Base-by-base conservation (phyloP, 2,888 invertebrate species). In the Callosobruchus maculatus region DNA sequence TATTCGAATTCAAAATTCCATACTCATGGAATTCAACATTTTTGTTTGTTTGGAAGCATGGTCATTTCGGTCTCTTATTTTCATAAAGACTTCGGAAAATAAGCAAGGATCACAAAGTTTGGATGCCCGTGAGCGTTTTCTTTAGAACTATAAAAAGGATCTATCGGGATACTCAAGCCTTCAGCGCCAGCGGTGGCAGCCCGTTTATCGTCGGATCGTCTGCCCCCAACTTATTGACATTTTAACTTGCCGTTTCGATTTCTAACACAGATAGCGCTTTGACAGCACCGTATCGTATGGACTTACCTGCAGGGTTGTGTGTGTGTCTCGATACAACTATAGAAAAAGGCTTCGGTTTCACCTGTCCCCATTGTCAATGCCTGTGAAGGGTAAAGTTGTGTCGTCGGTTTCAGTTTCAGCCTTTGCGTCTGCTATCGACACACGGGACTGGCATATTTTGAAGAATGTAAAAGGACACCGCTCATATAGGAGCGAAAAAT, bases 181-280 rank as follows among this genome's bases (percentile, higher is more conserved):
- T 18, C 9, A 13, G 7, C 49, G 49, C 9, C 49, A 30, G 7
- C 49, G 49, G 49, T 18, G 49, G 49, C 49, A 49, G 1, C 3
- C 4, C 18, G 49, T 49, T 18, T 49, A 49, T 49, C 13, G 49
- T 49, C 49, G 5, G 49, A 5, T 3, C 49, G 9, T 49, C 49
- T 49, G 49, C 13, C 49, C 3, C 49, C 85, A 85, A 84, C 86
- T 87, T 87, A 86, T 86, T 86, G 86, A 87, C 86, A 85, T 86
- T 85, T 85, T 85, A 83, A 82, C 83, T 83, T 84, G 81, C 81
- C 82, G 77, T 81, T 80, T 84, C 85, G 87, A 87, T 87, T 86
- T 85, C 84, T 84, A 84, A 84, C 84, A 78, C 85, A 86, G 87
- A 87, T 87, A 86, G 85, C 82, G 83, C 49, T 49, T 49, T 49